Evolutionary conservation across 1,140 invertebrate genomes (phyloP).

Genomic region (Magallana ariakensis): DNA sequence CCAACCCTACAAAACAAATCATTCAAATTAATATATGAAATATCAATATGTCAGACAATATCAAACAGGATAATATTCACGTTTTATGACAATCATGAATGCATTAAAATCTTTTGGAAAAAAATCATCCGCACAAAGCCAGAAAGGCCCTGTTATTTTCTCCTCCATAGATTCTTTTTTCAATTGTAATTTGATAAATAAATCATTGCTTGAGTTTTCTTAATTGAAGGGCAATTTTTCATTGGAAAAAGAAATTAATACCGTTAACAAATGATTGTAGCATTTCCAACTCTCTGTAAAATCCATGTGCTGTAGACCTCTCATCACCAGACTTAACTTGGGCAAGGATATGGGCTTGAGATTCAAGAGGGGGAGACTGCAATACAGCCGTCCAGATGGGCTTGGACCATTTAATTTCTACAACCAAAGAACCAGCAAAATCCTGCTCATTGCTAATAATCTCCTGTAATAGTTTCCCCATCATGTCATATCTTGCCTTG

Average conservation of each 20-base stretch:
- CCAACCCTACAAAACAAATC: conserved; percentile 46
- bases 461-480: conserved; percentile 41
- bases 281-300: conserved; percentile 62
- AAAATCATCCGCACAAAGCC: no score
- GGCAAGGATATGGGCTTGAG: conserved; percentile 60
- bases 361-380: conserved; percentile 62
- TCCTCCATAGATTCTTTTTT: no score
- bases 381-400: conserved; percentile 44
- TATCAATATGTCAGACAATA: no score
- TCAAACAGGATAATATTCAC: no score
- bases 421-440: conserved; percentile 57
- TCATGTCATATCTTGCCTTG: conserved; percentile 50
- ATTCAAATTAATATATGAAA: neutral
- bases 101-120: no score
- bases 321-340: conserved; percentile 60
- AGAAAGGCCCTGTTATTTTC: no score
- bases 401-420: conserved; percentile 65
- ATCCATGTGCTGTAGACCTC: conserved; percentile 55
- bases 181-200: no score
- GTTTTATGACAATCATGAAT: no score
- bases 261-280: conserved; percentile 59
- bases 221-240: no score
- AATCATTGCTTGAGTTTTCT: no score
- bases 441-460: neutral
- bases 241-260: neutral